phyloP scores from a whole-genome alignment of 2,888 invertebrate genomes.

The Autographa pulchrina region DNA sequence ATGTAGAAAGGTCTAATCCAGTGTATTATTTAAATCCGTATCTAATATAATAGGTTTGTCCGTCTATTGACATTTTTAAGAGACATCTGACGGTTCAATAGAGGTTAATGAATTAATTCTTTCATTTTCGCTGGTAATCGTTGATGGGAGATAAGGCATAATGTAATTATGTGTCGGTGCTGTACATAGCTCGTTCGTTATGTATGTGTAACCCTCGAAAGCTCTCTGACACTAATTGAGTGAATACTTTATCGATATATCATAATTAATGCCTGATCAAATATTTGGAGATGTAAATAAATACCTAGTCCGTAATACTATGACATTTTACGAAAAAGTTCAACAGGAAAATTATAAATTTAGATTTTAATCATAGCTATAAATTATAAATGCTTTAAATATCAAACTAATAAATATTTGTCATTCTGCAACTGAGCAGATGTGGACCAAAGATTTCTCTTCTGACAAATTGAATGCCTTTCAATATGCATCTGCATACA shows the following conservation, averaged over 20 bases:
- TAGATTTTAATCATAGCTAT: background rate
- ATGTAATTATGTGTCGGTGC: constrained; percentile 15
- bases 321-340: background rate
- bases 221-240: constrained; percentile 4
- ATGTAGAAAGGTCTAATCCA: constrained; percentile 79
- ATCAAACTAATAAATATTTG: constrained; percentile 27
- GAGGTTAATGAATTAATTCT: constrained; percentile 62
- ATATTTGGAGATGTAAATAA: background rate
- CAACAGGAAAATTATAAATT: background rate
- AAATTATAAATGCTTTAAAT: constrained; percentile 2
- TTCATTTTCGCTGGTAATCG: constrained; percentile 53
- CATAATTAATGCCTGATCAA: background rate
- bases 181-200: constrained; percentile 5
- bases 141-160: constrained; percentile 47
- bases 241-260: background rate
- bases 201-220: background rate
- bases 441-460: constrained; percentile 47
- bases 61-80: constrained; percentile 66
- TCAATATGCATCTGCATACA: constrained; percentile 61
- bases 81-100: constrained; percentile 64
- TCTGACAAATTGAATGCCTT: constrained; percentile 49
- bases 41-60: constrained; percentile 67
- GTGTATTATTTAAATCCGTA: constrained; percentile 77
- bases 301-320: background rate
- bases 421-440: constrained; percentile 49